phyloP scores from a whole-genome alignment of 1,140 invertebrate genomes.

The Halictus rubicundus region DNA sequence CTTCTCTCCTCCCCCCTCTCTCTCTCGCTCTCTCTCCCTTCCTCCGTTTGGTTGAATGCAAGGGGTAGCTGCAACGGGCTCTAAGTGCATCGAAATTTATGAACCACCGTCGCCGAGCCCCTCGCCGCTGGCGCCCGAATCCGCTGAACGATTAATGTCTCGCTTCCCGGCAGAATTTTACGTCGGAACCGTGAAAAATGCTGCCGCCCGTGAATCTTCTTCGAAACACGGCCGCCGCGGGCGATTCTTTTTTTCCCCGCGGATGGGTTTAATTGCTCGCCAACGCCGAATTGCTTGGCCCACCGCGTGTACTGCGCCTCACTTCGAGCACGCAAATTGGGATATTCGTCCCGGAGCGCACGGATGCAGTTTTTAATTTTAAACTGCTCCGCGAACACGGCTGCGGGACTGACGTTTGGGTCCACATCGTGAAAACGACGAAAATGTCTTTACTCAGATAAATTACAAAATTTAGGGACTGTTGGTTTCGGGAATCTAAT shows the following conservation, averaged over 20 bases:
- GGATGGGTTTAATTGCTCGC: slow-evolving; percentile 48
- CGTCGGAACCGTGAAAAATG: slow-evolving; percentile 62
- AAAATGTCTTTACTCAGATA: too few species aligned
- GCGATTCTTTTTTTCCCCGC: slow-evolving; percentile 14
- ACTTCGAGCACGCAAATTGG: neutral
- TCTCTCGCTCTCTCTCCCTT: slow-evolving; percentile 6
- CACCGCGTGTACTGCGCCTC: neutral
- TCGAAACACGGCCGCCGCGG: neutral
- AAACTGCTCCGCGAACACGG: too few species aligned
- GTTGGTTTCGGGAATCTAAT: too few species aligned
- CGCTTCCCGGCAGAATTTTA: slow-evolving; percentile 55
- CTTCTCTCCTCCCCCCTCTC: neutral
- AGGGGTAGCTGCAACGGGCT: slow-evolving; percentile 29
- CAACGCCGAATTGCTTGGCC: slow-evolving; percentile 31
- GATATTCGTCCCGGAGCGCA: neutral
- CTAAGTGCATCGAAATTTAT: slow-evolving; percentile 70
- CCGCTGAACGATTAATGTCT: slow-evolving; percentile 61
- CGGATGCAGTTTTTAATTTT: neutral
- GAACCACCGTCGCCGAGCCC: slow-evolving; percentile 49
- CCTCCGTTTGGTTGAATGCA: slow-evolving; percentile 24
- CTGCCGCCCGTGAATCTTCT: slow-evolving; percentile 19
- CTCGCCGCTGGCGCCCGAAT: slow-evolving; percentile 32
- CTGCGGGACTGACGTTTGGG: too few species aligned
- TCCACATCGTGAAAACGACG: too few species aligned
- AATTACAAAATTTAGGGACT: too few species aligned